Percentiles rank a stretch among this genome's conserved stretches.
Conservation (phyloP, 2,797 vertebrate species). For the Sebastiscus albofasciatus region DNA sequence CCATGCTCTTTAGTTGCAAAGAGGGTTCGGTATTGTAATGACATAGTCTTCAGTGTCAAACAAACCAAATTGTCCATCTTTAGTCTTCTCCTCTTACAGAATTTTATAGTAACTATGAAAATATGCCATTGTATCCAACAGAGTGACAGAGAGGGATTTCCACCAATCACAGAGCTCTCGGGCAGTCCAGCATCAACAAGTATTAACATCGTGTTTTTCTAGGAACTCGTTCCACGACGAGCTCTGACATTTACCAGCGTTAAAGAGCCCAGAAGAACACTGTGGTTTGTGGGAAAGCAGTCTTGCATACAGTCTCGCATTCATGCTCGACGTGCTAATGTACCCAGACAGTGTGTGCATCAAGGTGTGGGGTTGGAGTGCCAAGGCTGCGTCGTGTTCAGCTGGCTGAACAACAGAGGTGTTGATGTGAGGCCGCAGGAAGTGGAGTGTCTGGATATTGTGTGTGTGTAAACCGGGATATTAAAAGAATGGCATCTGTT, state of each 20-base stretch:
- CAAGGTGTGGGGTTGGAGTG: conserved; percentile 24
- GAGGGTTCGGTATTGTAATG: background rate
- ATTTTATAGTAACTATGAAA: background rate
- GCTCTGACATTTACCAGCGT: conserved; percentile 23
- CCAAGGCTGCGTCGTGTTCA: background rate
- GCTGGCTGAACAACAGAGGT: conserved; percentile 22
- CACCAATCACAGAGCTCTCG: background rate
- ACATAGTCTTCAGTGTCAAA: background rate
- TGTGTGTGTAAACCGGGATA: background rate
- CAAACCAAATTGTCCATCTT: background rate
- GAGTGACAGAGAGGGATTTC: background rate
- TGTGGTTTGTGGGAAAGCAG: conserved; percentile 4
- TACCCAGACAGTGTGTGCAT: conserved; percentile 13
- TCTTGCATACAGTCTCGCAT: conserved; percentile 18
- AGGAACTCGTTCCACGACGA: background rate
- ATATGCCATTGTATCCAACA: background rate
- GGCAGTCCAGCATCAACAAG: background rate
- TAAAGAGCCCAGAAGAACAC: conserved; percentile 11
- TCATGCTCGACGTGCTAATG: conserved; percentile 38
- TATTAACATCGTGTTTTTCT: background rate
- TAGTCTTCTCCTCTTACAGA: background rate
- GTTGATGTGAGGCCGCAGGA: background rate
- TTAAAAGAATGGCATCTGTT: background rate
- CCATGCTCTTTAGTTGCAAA: background rate
- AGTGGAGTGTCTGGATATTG: background rate